Conservation (phyloP, 2,113 vertebrate genomes). For the Lutjanus erythropterus region DNA sequence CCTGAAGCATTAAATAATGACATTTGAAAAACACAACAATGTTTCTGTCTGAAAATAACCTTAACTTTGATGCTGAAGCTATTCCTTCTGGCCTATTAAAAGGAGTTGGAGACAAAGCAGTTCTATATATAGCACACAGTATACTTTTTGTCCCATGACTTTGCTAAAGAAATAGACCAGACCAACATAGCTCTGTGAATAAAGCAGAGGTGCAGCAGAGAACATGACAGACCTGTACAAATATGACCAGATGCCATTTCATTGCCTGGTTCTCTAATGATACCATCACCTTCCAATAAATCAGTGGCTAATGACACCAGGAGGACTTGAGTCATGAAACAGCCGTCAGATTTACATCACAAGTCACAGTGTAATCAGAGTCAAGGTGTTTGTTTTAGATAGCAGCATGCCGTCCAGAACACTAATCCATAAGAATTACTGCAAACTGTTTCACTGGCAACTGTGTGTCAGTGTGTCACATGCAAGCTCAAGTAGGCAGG, state of each 20-base stretch:
- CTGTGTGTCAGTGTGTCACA: neutral
- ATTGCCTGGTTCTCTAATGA: neutral
- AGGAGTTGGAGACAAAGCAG: neutral
- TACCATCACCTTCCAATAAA: neutral
- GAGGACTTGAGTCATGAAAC: neutral
- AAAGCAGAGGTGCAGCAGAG: constrained; percentile 12
- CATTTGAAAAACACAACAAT: neutral
- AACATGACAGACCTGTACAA: neutral
- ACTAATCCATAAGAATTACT: neutral
- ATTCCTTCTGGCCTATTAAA: neutral
- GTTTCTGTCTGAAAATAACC: neutral
- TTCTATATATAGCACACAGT: neutral
- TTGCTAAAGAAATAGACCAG: neutral
- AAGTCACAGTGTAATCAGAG: neutral
- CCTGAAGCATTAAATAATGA: neutral
- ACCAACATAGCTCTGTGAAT: neutral
- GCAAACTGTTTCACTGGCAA: neutral
- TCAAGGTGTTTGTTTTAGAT: constrained; percentile 28
- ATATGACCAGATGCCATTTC: constrained; percentile 15
- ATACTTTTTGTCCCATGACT: neutral
- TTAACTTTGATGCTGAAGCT: neutral
- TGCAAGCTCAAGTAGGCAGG: no score
- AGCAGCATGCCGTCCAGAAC: neutral
- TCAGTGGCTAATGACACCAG: neutral
- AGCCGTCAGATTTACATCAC: neutral